Evolutionary conservation across 2,888 invertebrate genomes (phyloP).

Genomic region (Xanthia icteritia): DNA sequence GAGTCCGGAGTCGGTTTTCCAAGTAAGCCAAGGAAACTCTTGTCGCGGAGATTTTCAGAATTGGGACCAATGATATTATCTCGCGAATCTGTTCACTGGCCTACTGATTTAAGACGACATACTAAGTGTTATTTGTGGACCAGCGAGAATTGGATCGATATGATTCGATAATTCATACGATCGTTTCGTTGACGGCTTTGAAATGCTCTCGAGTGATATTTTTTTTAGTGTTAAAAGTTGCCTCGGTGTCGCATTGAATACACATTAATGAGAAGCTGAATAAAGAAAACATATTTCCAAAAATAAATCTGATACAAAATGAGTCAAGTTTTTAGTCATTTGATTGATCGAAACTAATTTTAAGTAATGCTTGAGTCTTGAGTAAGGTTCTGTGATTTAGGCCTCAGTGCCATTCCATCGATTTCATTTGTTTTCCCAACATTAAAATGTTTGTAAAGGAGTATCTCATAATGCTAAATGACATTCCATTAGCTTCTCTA

Average conservation of each 20-base stretch:
- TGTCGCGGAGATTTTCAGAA: neutral
- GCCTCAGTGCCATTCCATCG: neutral
- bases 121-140: neutral
- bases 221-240: neutral
- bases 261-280: neutral
- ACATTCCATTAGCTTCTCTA: neutral
- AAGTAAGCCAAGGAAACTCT: neutral
- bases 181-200: too few relatives aligned
- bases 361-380: neutral
- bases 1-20: neutral
- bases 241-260: neutral
- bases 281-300: neutral
- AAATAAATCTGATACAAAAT: neutral
- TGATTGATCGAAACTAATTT: neutral
- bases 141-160: neutral
- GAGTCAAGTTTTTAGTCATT: neutral
- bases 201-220: neutral
- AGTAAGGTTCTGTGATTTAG: neutral
- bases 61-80: neutral
- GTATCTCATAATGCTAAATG: neutral
- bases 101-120: neutral
- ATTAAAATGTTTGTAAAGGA: neutral
- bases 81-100: neutral
- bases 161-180: constrained; percentile 7
- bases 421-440: neutral